Percentiles rank a stretch among this genome's conserved stretches.
phyloP scores from a whole-genome alignment of 2,113 vertebrate species.

The Cairina moschata region DNA sequence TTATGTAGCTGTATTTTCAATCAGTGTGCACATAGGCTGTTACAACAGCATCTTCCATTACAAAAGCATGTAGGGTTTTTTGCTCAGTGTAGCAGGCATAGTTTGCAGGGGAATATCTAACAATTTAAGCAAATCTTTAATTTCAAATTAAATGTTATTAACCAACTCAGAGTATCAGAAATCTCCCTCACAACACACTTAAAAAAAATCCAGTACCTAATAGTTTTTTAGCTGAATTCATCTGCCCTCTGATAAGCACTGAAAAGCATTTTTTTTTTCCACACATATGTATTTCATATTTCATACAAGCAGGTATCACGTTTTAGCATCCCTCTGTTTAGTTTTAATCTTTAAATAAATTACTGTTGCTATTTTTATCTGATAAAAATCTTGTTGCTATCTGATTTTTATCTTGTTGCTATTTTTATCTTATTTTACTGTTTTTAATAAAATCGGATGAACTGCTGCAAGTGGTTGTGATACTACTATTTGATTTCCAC shows the following conservation, averaged over 20 bases:
- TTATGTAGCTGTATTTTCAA: conserved; percentile 84
- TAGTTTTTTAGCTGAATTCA: neutral
- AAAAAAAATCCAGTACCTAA: conserved; percentile 1
- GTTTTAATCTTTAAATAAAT: conserved; percentile 6
- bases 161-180: neutral
- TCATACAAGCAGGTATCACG: neutral
- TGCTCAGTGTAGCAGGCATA: conserved; percentile 40
- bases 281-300: neutral
- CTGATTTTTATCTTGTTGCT: too few species aligned
- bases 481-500: neutral
- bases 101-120: conserved; percentile 10
- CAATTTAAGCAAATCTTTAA: neutral
- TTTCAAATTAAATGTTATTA: conserved; percentile 6
- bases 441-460: neutral
- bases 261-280: neutral
- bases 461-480: neutral
- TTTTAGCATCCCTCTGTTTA: neutral
- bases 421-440: neutral
- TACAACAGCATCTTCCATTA: conserved; percentile 58
- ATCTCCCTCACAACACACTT: neutral
- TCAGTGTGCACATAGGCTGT: conserved; percentile 67
- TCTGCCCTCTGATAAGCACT: neutral
- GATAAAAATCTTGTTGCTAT: too few species aligned
- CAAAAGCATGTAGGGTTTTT: conserved; percentile 57
- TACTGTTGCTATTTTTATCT: neutral